Evolutionary conservation across 1,140 invertebrate genomes (phyloP).

Genomic region (Cherax destructor): DNA sequence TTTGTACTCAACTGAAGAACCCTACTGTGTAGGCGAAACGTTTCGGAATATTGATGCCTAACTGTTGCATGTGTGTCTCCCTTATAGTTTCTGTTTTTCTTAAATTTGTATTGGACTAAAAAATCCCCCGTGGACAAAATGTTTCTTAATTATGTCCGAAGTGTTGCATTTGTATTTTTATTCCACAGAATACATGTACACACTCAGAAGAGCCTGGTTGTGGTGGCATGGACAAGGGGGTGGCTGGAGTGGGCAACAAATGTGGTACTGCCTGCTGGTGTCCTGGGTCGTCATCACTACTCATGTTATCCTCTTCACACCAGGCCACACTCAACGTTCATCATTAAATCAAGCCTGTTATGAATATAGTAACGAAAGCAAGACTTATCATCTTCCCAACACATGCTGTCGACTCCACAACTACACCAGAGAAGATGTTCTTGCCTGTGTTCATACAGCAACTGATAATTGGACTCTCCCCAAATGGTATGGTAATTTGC

Average conservation of each 20-base stretch:
- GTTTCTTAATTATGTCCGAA: no score
- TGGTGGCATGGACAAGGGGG: neutral
- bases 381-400: neutral
- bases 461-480: no score
- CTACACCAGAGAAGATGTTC: neutral
- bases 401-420: conserved; percentile 23
- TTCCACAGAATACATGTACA: neutral
- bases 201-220: neutral
- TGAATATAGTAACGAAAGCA: neutral
- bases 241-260: conserved; percentile 3
- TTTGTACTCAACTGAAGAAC: no score
- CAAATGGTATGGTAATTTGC: neutral
- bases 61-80: no score
- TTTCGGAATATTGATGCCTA: no score
- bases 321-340: neutral
- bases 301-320: conserved; percentile 19
- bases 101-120: no score
- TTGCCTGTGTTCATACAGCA: neutral
- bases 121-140: no score
- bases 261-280: conserved; percentile 12
- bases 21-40: no score
- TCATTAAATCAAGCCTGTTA: neutral
- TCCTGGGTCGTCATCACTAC: conserved; percentile 1
- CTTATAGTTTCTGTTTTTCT: no score
- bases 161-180: neutral